phyloP scores from a whole-genome alignment of 2,113 vertebrate genomes.

The Malurus cyaneus region DNA sequence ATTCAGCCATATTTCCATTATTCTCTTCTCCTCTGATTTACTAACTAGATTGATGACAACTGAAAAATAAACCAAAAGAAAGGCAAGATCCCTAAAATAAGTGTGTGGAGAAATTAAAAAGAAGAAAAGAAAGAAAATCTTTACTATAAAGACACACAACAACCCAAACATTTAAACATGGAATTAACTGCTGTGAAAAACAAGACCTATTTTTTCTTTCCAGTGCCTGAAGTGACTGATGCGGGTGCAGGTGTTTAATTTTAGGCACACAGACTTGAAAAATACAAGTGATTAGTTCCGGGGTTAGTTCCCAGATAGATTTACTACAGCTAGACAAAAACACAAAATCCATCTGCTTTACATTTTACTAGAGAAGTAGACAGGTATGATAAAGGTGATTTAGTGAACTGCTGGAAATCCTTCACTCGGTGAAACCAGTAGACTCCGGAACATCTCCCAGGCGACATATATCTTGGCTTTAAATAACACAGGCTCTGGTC shows the following conservation, averaged over 20 bases:
- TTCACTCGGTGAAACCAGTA: not conserved
- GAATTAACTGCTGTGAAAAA: conserved; percentile 14
- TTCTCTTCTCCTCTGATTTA: not conserved
- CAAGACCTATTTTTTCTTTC: not conserved
- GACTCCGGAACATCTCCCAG: not conserved
- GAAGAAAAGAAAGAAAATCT: not conserved
- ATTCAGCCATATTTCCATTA: not conserved
- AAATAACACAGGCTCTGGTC: not conserved
- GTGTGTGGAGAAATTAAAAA: not conserved
- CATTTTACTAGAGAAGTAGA: not conserved
- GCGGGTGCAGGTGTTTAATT: not conserved
- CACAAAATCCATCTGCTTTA: not conserved
- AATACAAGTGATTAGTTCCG: conserved; percentile 38
- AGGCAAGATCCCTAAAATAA: not conserved
- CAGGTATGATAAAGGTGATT: not conserved
- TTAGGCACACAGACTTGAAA: conserved; percentile 15
- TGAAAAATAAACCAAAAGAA: not conserved
- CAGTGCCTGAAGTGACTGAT: not conserved
- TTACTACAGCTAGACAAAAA: not conserved
- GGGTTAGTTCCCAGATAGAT: conserved; percentile 1
- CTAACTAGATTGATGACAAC: not conserved
- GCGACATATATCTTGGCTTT: not conserved
- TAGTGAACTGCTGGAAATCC: not conserved
- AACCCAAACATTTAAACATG: not conserved
- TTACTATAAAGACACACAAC: not conserved